Evolutionary conservation across 2,888 invertebrate genomes (phyloP).

Genomic region (Leptothorax acervorum): DNA sequence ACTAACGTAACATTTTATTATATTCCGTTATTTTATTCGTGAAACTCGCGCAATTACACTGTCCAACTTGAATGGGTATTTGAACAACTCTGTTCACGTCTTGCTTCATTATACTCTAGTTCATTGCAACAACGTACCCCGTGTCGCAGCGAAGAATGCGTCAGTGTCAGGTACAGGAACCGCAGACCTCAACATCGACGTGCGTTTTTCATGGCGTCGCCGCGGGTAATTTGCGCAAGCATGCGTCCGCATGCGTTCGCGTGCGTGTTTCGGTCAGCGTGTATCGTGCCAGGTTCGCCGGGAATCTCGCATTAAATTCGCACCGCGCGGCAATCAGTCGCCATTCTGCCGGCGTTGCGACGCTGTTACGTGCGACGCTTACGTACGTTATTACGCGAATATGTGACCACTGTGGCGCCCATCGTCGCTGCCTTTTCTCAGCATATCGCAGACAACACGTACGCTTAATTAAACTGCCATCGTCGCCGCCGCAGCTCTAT

Average conservation of each 20-base stretch:
- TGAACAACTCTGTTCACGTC: conserved; percentile 14
- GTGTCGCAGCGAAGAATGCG: conserved; percentile 32
- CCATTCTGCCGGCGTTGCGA: conserved; percentile 77
- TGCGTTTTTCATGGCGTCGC: conserved; percentile 37
- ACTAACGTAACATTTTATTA: conserved; percentile 9
- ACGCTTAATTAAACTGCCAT: conserved; percentile 75
- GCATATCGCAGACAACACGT: conserved; percentile 65
- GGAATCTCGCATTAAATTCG: conserved; percentile 77
- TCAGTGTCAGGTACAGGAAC: conserved; percentile 23
- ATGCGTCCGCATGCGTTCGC: conserved; percentile 28
- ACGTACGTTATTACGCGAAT: conserved; percentile 76
- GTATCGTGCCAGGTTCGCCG: conserved; percentile 65
- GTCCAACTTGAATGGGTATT: background rate
- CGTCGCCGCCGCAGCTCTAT: conserved; percentile 46
- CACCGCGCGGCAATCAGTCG: conserved; percentile 80
- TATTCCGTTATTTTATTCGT: conserved; percentile 1
- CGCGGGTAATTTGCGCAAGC: conserved; percentile 45
- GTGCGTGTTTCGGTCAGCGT: conserved; percentile 50
- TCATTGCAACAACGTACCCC: background rate
- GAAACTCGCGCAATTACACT: background rate
- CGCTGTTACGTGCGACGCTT: conserved; percentile 78
- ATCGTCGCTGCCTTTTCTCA: conserved; percentile 60
- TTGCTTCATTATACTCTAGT: conserved; percentile 14
- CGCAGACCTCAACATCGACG: conserved; percentile 42
- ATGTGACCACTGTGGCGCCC: conserved; percentile 61